These are phyloP conservation scores for Leptopilina clavipes DNA, from an alignment of 1,140 invertebrate genomes.

Conservation along the genomic window DNA sequence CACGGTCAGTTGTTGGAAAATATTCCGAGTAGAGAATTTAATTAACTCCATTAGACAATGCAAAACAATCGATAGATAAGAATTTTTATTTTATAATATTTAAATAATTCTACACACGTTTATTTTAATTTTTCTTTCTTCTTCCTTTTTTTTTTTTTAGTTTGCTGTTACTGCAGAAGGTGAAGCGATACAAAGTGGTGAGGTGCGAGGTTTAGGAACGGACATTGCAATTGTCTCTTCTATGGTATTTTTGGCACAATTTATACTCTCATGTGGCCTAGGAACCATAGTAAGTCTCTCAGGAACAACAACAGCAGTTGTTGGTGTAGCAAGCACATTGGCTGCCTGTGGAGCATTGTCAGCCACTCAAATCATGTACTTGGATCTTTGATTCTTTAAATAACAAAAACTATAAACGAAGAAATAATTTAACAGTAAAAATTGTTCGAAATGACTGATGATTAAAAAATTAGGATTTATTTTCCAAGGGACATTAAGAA, in stretches of 20 bases:
- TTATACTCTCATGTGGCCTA: constrained; percentile 89
- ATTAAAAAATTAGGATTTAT: too few species aligned
- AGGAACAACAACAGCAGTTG: constrained; percentile 91
- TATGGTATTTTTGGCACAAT: constrained; percentile 97
- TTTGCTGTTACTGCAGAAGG: constrained; percentile 79
- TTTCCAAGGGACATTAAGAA: too few species aligned
- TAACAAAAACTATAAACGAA: not conserved
- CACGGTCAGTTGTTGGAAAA: constrained; percentile 78
- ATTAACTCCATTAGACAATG: constrained; percentile 2
- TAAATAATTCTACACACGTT: too few species aligned
- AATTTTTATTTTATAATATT: too few species aligned
- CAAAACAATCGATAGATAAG: too few species aligned
- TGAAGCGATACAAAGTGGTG: constrained; percentile 70
- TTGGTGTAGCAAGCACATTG: constrained; percentile 86
- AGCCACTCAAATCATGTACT: constrained; percentile 80
- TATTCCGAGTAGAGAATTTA: too few species aligned
- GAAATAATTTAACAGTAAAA: too few species aligned
- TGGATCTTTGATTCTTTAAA: not conserved
- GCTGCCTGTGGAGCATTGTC: constrained; percentile 88
- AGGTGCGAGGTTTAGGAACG: constrained; percentile 90
- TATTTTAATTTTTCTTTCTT: too few species aligned
- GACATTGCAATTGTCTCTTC: constrained; percentile 94
- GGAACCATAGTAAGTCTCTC: constrained; percentile 87
- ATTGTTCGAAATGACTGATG: too few species aligned
- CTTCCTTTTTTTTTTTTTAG: constrained; percentile 67